Conservation (phyloP, 2,888 invertebrate genomes). For the Ceramica pisi region DNA sequence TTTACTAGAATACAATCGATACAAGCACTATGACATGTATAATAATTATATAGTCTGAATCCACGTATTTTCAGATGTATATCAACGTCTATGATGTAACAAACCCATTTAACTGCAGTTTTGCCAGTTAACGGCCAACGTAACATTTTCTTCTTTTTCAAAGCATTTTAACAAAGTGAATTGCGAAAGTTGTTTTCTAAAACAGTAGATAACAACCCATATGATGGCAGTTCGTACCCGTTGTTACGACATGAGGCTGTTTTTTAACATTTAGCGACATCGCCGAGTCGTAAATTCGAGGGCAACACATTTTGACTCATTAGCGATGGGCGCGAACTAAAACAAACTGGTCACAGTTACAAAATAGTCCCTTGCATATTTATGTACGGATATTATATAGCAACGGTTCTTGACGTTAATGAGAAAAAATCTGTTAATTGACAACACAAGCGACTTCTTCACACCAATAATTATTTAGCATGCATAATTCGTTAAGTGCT, state of each 20-base stretch:
- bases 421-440: conserved; percentile 23
- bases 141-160: conserved; percentile 56
- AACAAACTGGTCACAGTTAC: conserved; percentile 67
- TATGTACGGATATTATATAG: conserved; percentile 39
- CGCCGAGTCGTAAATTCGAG: conserved; percentile 81
- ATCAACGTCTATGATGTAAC: conserved; percentile 28
- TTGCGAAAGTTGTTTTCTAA: conserved; percentile 76
- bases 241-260: conserved; percentile 80
- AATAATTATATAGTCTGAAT: not conserved
- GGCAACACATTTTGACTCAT: conserved; percentile 80
- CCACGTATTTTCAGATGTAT: conserved; percentile 20
- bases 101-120: conserved; percentile 31
- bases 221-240: conserved; percentile 74
- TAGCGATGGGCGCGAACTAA: conserved; percentile 80
- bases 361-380: conserved; percentile 59
- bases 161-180: conserved; percentile 64
- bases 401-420: conserved; percentile 11
- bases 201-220: conserved; percentile 70
- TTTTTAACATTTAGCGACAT: conserved; percentile 84
- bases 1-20: not conserved
- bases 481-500: not conserved
- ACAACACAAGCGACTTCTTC: not conserved
- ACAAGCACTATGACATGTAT: not conserved
- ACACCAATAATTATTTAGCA: conserved; percentile 5
- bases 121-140: conserved; percentile 34